These are phyloP conservation scores for Acleris laterana DNA, from an alignment of 2,888 invertebrate species.

Conservation along the genomic window DNA sequence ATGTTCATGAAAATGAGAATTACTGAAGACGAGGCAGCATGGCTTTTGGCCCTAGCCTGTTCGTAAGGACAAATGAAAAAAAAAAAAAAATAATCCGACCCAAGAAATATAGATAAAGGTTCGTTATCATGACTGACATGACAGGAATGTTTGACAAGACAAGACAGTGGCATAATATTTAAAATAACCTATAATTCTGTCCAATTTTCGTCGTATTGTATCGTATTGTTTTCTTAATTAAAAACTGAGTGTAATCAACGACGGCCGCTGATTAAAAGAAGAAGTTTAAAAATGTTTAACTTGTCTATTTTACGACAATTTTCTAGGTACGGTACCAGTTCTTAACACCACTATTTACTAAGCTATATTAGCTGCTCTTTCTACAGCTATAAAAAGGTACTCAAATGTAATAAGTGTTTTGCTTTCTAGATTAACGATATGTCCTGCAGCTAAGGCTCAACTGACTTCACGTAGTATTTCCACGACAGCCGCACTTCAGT, in stretches of 20 bases:
- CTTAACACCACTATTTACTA: not conserved
- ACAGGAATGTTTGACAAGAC: no score
- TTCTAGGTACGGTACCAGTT: conserved; percentile 54
- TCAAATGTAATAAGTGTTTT: not conserved
- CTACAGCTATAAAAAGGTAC: not conserved
- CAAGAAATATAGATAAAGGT: no score
- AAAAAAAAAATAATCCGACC: no score
- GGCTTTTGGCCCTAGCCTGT: no score
- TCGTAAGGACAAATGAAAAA: no score
- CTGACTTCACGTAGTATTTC: conserved; percentile 57
- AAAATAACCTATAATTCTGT: conserved; percentile 10
- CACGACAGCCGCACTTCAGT: conserved; percentile 61
- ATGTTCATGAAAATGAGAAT: no score
- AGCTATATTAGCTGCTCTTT: not conserved
- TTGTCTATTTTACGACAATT: conserved; percentile 66
- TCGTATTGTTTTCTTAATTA: no score
- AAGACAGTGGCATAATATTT: no score
- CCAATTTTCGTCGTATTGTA: no score
- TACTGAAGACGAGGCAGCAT: no score
- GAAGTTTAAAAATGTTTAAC: conserved; percentile 53
- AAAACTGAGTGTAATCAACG: no score
- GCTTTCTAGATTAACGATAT: conserved; percentile 67
- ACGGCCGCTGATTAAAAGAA: not conserved
- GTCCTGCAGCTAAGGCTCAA: conserved; percentile 51
- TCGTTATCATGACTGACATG: not conserved